Percentiles rank a stretch among this genome's conserved stretches.
phyloP scores from a whole-genome alignment of 2,113 vertebrate species.

The Cavia porcellus region DNA sequence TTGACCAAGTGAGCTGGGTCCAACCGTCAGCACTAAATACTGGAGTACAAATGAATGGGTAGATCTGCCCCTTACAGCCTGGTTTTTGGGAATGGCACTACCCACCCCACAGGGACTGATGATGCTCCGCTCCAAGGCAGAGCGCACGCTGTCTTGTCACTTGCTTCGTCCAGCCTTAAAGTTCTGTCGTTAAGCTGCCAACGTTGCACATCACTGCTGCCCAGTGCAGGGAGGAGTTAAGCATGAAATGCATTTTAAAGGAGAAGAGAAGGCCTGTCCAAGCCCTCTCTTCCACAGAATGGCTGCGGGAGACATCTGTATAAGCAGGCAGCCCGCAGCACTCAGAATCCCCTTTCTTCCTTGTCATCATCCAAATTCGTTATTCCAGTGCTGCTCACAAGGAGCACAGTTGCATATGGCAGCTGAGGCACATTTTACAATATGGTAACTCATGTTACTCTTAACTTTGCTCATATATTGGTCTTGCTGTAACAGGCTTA shows the following conservation, averaged over 20 bases:
- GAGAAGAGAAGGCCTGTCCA: neutral
- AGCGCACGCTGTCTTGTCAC: neutral
- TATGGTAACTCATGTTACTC: neutral
- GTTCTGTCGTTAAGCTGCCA: neutral
- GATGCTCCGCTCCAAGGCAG: neutral
- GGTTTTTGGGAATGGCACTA: neutral
- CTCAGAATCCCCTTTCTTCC: neutral
- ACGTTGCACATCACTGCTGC: neutral
- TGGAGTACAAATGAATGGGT: neutral
- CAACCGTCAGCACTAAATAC: neutral
- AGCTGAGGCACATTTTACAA: neutral
- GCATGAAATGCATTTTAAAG: neutral
- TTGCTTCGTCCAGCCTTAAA: neutral
- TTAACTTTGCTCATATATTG: neutral
- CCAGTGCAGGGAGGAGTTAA: neutral
- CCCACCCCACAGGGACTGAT: fast-evolving
- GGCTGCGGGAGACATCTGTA: fast-evolving
- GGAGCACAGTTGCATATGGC: fast-evolving
- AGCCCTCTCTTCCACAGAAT: fast-evolving
- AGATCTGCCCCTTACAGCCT: neutral
- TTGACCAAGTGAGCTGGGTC: neutral
- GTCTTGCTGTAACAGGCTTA: neutral
- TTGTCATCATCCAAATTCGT: fast-evolving
- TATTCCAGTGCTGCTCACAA: no score
- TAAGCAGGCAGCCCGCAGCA: fast-evolving